Base-by-base conservation (phyloP, 1,140 invertebrate genomes). In the Leptoteleia sp. region DNA sequence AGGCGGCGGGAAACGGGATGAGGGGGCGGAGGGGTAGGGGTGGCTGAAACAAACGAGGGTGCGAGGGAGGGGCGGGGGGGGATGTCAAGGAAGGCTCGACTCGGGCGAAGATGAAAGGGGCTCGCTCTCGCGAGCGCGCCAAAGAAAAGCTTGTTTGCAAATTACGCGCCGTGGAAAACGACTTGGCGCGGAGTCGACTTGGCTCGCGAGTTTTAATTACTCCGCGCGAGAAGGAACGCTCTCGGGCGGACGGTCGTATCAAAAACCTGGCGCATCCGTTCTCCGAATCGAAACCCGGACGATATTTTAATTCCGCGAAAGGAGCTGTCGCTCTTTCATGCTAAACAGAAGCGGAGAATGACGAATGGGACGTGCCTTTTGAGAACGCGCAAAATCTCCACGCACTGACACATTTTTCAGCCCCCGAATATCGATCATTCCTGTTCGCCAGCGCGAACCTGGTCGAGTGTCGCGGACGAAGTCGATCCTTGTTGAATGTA, bases 201-300 rank as follows among this genome's bases (percentile, higher is more conserved):
- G 19, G 31, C 82, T 83, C 80, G 72, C 47, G 77, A 83, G 80
- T 85, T 86, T 84, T 85, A 87, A 87, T 79, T 64, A 65, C 68
- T 67, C 45, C 55, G 54, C 54, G 35, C 62, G 55, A 72, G 47
- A 59, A 67, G 61, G 19, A 64, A 38, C 42, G 48, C 27, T 65
- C 33, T 70, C 38, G 27, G 33, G 27, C 27, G 22, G 62, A 62
- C 19, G n/a, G 43, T 64, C 48, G 64, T 65, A 52, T 70, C 42
- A 40, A 37, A 35, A n/a, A n/a, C n/a, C 25, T 19, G 31, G 19
- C 54, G 40, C 31, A 25, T 11, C 29, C 57, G 57, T 25, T 19
- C 13, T 42, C 61, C 50, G 31, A 35, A 37, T 50, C 68, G 47
- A 62, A 73, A 7, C 17, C 43, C 29, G 35, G 72, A 68, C 62